Base-by-base conservation (phyloP, 2,113 vertebrate genomes). In the Gambusia affinis region DNA sequence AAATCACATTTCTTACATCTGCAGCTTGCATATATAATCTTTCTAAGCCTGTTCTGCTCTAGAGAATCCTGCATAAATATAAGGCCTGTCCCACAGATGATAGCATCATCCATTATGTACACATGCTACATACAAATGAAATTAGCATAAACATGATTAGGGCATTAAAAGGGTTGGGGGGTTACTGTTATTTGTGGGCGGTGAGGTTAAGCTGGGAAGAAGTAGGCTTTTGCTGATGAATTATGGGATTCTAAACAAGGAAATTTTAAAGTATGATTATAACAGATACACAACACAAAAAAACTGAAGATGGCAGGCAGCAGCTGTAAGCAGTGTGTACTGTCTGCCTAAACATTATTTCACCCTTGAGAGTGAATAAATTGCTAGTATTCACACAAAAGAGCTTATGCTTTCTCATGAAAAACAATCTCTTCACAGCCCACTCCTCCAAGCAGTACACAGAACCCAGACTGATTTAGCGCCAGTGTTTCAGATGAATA, bases 91-190 rank as follows among this genome's bases (percentile, higher is more conserved):
- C 70, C 80, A 87, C 83, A 69, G 63, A 74, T 84, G 88, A 88
- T 84, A 85, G 79, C 75, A 12, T 76, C 70, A 65, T 72, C 78
- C 37, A 88, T 89, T 86, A 82, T 88, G 72, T 80, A 39, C 67
- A 80, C 64, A 17, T 35, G 28, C 71, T 78, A 80, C 79, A 81
- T 81, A 86, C 74, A 85, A 78, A 86, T 79, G 33, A 67, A 80
- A 92, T 92, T 91, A 87, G 72, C 88, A 92, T 91, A 87, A 88
- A 84, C 73, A 71, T 87, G 87, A 91, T 87, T 68, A 71, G 71
- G 75, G 76, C 79, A 87, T 86, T 83, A 88, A 82, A 79, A 67
- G 33, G 63, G 75, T 85, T 76, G 54, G 35, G 54, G 73, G 75
- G 73, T 63, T 73, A 75, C 78, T 69, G 77, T 51, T 24, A 66